Conservation (phyloP, 1,140 invertebrate genomes). For the Episyrphus balteatus region DNA sequence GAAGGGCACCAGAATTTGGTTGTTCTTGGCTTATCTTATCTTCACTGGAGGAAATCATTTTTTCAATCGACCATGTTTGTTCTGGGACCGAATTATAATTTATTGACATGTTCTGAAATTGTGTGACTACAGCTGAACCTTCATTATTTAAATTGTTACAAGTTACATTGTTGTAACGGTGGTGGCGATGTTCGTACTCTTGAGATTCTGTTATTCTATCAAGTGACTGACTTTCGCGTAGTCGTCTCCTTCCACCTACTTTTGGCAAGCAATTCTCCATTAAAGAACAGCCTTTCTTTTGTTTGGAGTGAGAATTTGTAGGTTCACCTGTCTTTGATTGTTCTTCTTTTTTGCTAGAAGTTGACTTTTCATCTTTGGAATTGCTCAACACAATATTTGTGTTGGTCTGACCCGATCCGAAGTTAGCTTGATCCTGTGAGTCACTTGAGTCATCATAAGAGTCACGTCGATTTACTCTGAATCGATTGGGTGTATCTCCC, state of each 20-base stretch:
- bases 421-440: constrained; percentile 53
- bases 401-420: constrained; percentile 30
- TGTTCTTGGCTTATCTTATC: background rate
- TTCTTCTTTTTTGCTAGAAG: constrained; percentile 35
- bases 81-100: background rate
- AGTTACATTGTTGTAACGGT: constrained; percentile 21
- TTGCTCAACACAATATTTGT: constrained; percentile 3
- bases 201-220: constrained; percentile 72
- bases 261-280: background rate
- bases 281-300: background rate
- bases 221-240: constrained; percentile 67
- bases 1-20: constrained; percentile 1
- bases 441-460: constrained; percentile 70
- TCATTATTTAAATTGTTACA: constrained; percentile 24
- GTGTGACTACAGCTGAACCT: constrained; percentile 26
- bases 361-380: constrained; percentile 15
- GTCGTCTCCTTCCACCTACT: constrained; percentile 44
- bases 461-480: constrained; percentile 52
- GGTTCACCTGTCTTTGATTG: constrained; percentile 3
- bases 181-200: constrained; percentile 44
- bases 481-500: constrained; percentile 39
- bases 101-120: constrained; percentile 26
- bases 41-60: background rate
- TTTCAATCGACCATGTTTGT: background rate
- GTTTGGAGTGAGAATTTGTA: background rate